phyloP scores from a whole-genome alignment of 1,140 invertebrate species.

The Hyposmocoma kahamanoa region DNA sequence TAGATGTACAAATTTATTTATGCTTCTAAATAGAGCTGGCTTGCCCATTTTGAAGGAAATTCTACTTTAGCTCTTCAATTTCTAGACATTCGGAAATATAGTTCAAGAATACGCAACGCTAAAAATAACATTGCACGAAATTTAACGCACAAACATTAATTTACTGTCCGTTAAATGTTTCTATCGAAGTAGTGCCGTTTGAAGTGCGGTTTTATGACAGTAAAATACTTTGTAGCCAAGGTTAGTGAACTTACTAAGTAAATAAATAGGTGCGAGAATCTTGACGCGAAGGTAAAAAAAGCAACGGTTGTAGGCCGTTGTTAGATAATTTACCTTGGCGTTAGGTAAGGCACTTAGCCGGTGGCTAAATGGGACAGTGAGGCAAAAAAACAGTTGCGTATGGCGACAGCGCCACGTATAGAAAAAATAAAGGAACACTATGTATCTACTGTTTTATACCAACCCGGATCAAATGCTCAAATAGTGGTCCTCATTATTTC shows the following conservation, averaged over 20 bases:
- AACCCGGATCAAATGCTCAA: too few relatives aligned
- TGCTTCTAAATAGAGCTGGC: background rate
- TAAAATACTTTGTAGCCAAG: constrained; percentile 12
- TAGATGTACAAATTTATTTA: background rate
- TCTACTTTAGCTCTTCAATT: too few relatives aligned
- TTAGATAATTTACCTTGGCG: too few relatives aligned
- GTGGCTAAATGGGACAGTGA: too few relatives aligned
- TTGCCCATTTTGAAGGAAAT: too few relatives aligned
- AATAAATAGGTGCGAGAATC: constrained; percentile 56
- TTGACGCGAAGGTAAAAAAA: constrained; percentile 45
- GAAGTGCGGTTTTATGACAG: constrained; percentile 4
- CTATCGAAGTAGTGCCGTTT: constrained; percentile 9
- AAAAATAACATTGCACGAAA: background rate
- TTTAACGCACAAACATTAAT: background rate
- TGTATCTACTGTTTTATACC: too few relatives aligned
- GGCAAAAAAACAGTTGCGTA: too few relatives aligned
- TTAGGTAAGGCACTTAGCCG: too few relatives aligned
- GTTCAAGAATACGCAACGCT: background rate
- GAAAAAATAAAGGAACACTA: too few relatives aligned
- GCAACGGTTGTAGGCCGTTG: too few relatives aligned
- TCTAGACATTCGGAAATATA: background rate
- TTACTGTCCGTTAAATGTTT: background rate
- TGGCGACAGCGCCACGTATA: too few relatives aligned
- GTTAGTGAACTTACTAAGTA: constrained; percentile 56
- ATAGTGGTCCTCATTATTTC: too few relatives aligned